A percentile compares a stretch with the other conserved stretches of the same genome.
Evolutionary conservation across 2,888 invertebrate species (phyloP).

Genomic region (Cosmorhoe ocellata): DNA sequence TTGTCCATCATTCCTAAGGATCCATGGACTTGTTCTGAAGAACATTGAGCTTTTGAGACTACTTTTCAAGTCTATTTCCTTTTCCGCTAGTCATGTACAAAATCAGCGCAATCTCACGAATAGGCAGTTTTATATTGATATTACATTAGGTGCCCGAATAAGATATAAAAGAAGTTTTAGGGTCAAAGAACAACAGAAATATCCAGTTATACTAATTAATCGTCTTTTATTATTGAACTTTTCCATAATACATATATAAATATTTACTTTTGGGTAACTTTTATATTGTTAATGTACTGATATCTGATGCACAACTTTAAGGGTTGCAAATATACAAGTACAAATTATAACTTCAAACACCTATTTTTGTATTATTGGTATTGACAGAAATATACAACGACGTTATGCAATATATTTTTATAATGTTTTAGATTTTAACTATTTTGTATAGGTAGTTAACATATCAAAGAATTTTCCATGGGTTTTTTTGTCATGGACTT

Average conservation of each 20-base stretch:
- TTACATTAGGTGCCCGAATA: conserved; percentile 11
- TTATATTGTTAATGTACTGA: conserved; percentile 1
- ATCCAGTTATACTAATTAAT: too few species aligned
- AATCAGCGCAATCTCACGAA: conserved; percentile 65
- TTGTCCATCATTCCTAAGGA: conserved; percentile 48
- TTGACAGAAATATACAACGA: conserved; percentile 70
- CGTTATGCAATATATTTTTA: conserved; percentile 73
- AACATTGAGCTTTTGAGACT: conserved; percentile 22
- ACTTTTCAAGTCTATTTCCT: conserved; percentile 45
- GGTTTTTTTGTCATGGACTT: conserved; percentile 30
- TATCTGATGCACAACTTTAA: background rate
- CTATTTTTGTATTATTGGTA: conserved; percentile 43
- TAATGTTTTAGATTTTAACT: conserved; percentile 54
- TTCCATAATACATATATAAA: too few species aligned
- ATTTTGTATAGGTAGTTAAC: conserved; percentile 37
- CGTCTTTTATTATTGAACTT: too few species aligned
- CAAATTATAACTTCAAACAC: conserved; percentile 20
- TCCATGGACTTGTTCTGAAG: conserved; percentile 41
- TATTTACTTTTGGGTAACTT: background rate
- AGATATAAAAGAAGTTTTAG: too few species aligned
- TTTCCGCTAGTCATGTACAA: conserved; percentile 71
- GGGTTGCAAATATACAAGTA: conserved; percentile 22
- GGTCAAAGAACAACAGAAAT: too few species aligned
- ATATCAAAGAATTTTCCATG: conserved; percentile 58
- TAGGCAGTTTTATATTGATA: conserved; percentile 53